phyloP scores from a whole-genome alignment of 1,140 invertebrate species.

The Drosophila burlai region DNA sequence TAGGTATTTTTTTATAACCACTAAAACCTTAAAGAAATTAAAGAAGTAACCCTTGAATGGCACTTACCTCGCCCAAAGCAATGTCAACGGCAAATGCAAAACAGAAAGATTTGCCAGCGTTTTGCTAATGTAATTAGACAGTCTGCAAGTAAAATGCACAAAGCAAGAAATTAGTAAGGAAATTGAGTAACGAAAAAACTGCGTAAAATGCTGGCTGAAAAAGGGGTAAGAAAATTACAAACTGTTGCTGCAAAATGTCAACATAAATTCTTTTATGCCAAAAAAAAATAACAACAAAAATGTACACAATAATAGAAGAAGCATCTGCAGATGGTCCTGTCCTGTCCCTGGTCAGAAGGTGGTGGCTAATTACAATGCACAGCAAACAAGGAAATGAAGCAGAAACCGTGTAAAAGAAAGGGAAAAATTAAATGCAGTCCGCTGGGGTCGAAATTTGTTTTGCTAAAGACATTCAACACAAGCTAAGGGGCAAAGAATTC shows the following conservation, averaged over 20 bases:
- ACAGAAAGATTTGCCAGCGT: slow-evolving; percentile 24
- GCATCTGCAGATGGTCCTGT: slow-evolving; percentile 43
- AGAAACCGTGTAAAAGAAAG: slow-evolving; percentile 23
- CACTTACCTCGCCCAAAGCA: slow-evolving; percentile 21
- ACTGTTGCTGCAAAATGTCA: slow-evolving; percentile 77
- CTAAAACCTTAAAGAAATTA: slow-evolving; percentile 9
- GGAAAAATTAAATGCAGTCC: slow-evolving; percentile 45
- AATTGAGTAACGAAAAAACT: slow-evolving; percentile 34
- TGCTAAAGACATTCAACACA: slow-evolving; percentile 67
- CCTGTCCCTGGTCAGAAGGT: slow-evolving; percentile 51
- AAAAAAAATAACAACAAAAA: slow-evolving; percentile 33
- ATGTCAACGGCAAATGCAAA: slow-evolving; percentile 58
- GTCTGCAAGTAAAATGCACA: slow-evolving; percentile 70
- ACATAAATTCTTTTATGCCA: slow-evolving; percentile 75
- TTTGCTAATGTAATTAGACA: slow-evolving; percentile 75
- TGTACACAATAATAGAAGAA: slow-evolving; percentile 21
- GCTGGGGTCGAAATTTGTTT: slow-evolving; percentile 38
- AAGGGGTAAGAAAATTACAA: slow-evolving; percentile 76
- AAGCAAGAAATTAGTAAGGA: slow-evolving; percentile 56
- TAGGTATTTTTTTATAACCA: background rate
- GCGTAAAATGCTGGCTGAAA: slow-evolving; percentile 27
- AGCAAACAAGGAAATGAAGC: slow-evolving; percentile 51
- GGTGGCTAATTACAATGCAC: slow-evolving; percentile 76
- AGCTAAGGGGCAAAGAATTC: slow-evolving; percentile 49
- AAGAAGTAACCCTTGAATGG: background rate